phyloP scores from a whole-genome alignment of 64 coral and sea anemone species.

The Exaiptasia diaphana region DNA sequence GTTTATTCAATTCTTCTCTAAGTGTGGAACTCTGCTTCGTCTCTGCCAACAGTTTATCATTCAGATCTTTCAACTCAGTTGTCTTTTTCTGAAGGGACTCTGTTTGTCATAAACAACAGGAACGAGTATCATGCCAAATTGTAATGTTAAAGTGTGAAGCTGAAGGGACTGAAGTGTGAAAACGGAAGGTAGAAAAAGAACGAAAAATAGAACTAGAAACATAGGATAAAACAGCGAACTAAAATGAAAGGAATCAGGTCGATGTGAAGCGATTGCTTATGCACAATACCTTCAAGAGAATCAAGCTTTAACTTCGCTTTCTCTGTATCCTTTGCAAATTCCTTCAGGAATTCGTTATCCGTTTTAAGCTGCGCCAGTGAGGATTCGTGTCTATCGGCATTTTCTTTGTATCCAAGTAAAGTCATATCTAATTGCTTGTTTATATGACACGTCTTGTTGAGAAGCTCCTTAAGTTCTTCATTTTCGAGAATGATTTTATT shows the following conservation, averaged over 20 bases:
- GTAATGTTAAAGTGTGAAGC: background rate
- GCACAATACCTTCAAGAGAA: background rate
- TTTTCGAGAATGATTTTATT: constrained; percentile 5
- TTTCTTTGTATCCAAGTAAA: constrained; percentile 8
- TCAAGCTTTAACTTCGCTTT: constrained; percentile 9
- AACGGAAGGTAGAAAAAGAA: too few species aligned
- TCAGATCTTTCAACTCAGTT: constrained; percentile 21
- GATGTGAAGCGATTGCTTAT: too few species aligned
- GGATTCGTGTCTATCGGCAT: background rate
- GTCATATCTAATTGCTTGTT: constrained; percentile 13
- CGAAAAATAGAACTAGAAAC: too few species aligned
- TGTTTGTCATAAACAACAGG: too few species aligned
- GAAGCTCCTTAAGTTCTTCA: background rate
- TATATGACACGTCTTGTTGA: background rate
- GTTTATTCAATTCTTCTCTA: too few species aligned
- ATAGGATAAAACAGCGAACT: too few species aligned
- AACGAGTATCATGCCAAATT: background rate
- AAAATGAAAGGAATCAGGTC: too few species aligned
- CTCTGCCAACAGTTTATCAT: constrained; percentile 11
- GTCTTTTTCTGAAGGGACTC: constrained; percentile 10
- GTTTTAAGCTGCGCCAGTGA: constrained; percentile 2
- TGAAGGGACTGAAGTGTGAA: too few species aligned
- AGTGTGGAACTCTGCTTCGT: constrained; percentile 1
- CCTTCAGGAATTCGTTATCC: constrained; percentile 30
- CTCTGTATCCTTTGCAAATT: constrained; percentile 38